Conservation (phyloP, 2,113 vertebrate genomes). For the Girardinichthys multiradiatus region DNA sequence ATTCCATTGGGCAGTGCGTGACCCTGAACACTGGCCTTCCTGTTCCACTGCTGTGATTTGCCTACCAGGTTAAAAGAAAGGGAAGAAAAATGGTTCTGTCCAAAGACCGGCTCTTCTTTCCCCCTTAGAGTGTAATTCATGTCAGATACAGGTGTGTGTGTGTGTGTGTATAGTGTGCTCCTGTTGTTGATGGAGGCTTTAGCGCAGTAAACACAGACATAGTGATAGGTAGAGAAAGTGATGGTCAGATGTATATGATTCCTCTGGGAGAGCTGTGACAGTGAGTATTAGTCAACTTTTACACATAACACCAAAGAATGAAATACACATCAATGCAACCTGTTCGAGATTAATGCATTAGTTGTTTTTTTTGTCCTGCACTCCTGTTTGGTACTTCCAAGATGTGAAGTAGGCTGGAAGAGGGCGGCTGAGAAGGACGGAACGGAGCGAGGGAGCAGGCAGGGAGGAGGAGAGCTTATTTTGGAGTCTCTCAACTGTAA, state of each 20-base stretch:
- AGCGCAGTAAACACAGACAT: constrained; percentile 13
- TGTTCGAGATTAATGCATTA: background rate
- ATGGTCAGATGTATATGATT: constrained; percentile 35
- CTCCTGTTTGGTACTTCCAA: constrained; percentile 7
- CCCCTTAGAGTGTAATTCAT: constrained; percentile 11
- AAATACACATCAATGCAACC: no score
- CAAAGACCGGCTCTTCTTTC: constrained; percentile 21
- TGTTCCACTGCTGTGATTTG: constrained; percentile 47
- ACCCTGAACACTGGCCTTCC: constrained; percentile 67
- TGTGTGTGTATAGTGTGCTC: constrained; percentile 10
- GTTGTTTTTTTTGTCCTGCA: background rate
- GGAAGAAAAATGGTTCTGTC: constrained; percentile 59
- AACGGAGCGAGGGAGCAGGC: constrained; percentile 29
- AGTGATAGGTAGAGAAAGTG: constrained; percentile 29
- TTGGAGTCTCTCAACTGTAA: constrained; percentile 67
- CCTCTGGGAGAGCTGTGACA: no score
- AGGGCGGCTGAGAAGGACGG: constrained; percentile 34
- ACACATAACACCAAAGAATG: no score
- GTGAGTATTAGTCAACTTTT: no score
- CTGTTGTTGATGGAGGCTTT: constrained; percentile 68
- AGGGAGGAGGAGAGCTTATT: constrained; percentile 59
- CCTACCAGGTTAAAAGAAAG: constrained; percentile 46
- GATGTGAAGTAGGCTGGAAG: constrained; percentile 28
- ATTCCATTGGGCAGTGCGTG: constrained; percentile 62
- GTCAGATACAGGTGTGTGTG: constrained; percentile 7